Percentiles rank a stretch among this genome's conserved stretches.
phyloP scores from a whole-genome alignment of 2,113 vertebrate species.

The Aspidoscelis tigris region DNA sequence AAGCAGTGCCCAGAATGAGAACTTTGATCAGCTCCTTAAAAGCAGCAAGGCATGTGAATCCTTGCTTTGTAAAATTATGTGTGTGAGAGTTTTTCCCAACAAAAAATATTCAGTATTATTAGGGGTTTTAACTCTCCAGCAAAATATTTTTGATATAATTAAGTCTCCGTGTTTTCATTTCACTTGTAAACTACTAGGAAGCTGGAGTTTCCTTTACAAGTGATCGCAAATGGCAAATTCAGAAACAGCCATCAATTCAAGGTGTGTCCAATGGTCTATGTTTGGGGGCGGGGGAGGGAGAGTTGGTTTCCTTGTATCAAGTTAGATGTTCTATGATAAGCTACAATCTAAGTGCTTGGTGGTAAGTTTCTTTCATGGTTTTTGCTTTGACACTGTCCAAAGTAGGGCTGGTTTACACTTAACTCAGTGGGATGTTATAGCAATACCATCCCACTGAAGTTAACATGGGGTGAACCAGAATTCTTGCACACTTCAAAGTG shows the following conservation, averaged over 20 bases:
- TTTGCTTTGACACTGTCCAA: not conserved
- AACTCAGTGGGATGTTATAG: no score
- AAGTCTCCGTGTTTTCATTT: not conserved
- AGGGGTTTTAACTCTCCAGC: not conserved
- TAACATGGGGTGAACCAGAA: no score
- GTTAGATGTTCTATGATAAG: not conserved
- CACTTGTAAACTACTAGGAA: not conserved
- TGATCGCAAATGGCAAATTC: not conserved
- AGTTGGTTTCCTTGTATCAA: not conserved
- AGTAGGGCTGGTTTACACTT: no score
- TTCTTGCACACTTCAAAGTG: no score
- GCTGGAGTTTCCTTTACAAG: conserved; percentile 21
- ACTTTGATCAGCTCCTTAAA: accelerated
- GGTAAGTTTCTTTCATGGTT: not conserved
- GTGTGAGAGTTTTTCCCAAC: not conserved
- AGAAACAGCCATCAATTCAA: not conserved
- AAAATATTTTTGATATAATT: not conserved
- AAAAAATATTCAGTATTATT: not conserved
- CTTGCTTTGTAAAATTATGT: conserved; percentile 7
- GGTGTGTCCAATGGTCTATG: not conserved
- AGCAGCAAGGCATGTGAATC: not conserved
- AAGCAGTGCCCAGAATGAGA: conserved; percentile 4
- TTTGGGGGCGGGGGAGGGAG: not conserved
- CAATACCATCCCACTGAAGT: no score
- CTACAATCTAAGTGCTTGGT: not conserved